These are phyloP conservation scores for Aleiodes leptofemur DNA, from an alignment of 2,888 invertebrate species.

Conservation along the genomic window DNA sequence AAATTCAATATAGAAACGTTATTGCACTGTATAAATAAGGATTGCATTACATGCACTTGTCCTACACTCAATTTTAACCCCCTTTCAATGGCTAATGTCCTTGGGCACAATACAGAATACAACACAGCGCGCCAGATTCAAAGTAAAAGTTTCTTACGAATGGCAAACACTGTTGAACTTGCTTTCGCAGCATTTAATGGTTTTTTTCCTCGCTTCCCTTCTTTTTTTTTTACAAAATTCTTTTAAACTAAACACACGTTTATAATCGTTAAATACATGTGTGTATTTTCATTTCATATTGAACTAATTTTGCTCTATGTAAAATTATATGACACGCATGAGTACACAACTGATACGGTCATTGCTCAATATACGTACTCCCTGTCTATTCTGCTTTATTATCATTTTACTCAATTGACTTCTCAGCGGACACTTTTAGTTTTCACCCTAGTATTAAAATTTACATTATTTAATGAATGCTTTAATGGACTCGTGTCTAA, in stretches of 20 bases:
- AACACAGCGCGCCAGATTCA: constrained; percentile 50
- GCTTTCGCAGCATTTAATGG: constrained; percentile 49
- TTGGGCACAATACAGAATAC: constrained; percentile 28
- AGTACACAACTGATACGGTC: constrained; percentile 62
- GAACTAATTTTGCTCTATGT: constrained; percentile 40
- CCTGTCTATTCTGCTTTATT: constrained; percentile 5
- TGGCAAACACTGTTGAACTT: constrained; percentile 56
- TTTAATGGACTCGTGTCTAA: too few relatives aligned
- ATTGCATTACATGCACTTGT: constrained; percentile 37
- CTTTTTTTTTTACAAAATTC: neutral
- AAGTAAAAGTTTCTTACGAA: constrained; percentile 58
- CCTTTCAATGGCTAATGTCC: constrained; percentile 28
- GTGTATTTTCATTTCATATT: constrained; percentile 44
- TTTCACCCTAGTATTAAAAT: neutral
- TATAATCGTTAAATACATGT: constrained; percentile 43
- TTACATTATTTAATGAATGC: too few relatives aligned
- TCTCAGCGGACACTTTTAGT: constrained; percentile 10
- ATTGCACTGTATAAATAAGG: constrained; percentile 2
- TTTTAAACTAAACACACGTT: constrained; percentile 37
- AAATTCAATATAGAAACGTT: too few relatives aligned
- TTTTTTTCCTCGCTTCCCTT: constrained; percentile 44
- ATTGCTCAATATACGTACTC: constrained; percentile 62
- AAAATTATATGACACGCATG: constrained; percentile 65
- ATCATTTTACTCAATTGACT: constrained; percentile 3
- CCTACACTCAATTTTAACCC: constrained; percentile 31